Conservation (phyloP, 1,140 invertebrate species). For the Trypoxylus dichotomus region DNA sequence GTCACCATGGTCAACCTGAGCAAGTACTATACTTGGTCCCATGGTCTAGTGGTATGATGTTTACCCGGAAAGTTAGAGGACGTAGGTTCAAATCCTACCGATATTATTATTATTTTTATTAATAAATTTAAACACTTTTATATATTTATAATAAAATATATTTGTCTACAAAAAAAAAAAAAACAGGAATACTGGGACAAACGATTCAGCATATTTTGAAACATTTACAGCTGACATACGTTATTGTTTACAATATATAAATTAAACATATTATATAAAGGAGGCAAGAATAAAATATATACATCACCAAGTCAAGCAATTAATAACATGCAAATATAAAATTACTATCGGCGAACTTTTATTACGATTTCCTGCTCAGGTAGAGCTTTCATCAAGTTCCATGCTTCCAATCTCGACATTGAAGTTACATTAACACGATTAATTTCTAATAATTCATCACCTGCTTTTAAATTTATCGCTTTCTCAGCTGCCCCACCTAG, state of each 20-base stretch:
- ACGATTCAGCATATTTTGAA: neutral
- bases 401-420: conserved; percentile 89
- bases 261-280: neutral
- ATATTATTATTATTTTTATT: no score
- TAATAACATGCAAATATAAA: neutral
- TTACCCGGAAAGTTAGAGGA: no score
- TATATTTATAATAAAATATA: neutral
- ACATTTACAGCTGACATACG: neutral
- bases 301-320: neutral
- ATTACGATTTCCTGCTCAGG: conserved; percentile 73
- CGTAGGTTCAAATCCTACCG: no score
- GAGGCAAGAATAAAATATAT: conserved; percentile 19
- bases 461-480: conserved; percentile 77
- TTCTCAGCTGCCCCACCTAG: conserved; percentile 89
- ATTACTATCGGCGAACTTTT: conserved; percentile 44
- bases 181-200: neutral
- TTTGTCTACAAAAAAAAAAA: conserved; percentile 14
- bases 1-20: no score
- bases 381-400: conserved; percentile 88
- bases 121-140: neutral
- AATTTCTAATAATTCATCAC: conserved; percentile 83
- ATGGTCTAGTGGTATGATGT: no score
- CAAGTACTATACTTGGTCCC: no score
- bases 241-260: conserved; percentile 5
- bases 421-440: conserved; percentile 78